These are phyloP conservation scores for Molanna angustata DNA, from an alignment of 2,888 invertebrate genomes.

Conservation along the genomic window DNA sequence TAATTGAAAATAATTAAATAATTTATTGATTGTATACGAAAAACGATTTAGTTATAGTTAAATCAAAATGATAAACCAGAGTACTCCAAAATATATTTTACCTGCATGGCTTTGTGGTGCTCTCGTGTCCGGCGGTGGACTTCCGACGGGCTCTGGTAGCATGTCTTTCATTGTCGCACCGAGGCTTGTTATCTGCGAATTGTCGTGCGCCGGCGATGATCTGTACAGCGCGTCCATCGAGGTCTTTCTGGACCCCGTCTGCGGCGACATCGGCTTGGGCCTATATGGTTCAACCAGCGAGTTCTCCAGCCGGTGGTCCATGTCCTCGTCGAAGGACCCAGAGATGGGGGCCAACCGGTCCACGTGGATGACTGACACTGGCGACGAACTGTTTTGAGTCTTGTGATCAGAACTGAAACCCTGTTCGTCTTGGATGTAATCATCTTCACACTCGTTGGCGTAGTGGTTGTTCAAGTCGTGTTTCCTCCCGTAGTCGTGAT, in stretches of 20 bases:
- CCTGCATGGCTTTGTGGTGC: conserved; percentile 25
- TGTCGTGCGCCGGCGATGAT: conserved; percentile 49
- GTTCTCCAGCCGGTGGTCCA: conserved; percentile 38
- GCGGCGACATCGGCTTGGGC: conserved; percentile 39
- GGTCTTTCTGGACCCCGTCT: conserved; percentile 32
- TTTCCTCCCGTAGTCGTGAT: conserved; percentile 34
- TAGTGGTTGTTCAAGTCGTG: conserved; percentile 45
- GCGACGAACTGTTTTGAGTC: conserved; percentile 44
- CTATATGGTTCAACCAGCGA: conserved; percentile 57
- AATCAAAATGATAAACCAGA: too few species aligned
- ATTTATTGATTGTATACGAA: too few species aligned
- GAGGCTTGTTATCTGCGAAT: conserved; percentile 30
- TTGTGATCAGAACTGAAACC: conserved; percentile 35
- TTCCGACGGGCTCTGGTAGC: conserved; percentile 23
- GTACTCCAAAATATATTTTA: too few species aligned
- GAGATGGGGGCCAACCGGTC: conserved; percentile 38
- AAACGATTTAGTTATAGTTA: too few species aligned
- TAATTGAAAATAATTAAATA: too few species aligned
- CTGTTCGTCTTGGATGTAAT: conserved; percentile 39
- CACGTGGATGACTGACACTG: conserved; percentile 47
- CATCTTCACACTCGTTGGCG: too few species aligned
- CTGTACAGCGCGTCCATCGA: conserved; percentile 34
- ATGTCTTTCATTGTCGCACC: conserved; percentile 18
- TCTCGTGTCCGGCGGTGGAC: conserved; percentile 30
- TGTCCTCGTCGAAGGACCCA: conserved; percentile 35